Evolutionary conservation across 2,113 vertebrate genomes (phyloP).

Genomic region (Cnemophilus loriae): DNA sequence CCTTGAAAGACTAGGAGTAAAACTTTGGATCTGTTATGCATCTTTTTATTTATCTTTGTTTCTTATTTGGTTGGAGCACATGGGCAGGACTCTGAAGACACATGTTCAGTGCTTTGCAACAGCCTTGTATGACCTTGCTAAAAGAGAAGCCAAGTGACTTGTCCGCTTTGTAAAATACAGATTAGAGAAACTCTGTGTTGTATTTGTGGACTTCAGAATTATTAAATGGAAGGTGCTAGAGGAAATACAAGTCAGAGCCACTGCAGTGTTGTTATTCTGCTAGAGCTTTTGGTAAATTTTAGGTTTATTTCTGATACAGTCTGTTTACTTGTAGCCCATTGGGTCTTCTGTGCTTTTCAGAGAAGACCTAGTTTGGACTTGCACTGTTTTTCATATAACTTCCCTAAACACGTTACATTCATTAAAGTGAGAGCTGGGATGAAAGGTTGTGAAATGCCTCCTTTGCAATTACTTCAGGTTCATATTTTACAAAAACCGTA

Average conservation of each 20-base stretch:
- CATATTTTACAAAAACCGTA: neutral
- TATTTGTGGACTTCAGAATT: neutral
- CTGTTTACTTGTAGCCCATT: neutral
- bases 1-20: neutral
- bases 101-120: neutral
- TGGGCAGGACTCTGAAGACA: neutral
- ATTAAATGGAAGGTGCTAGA: neutral
- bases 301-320: neutral
- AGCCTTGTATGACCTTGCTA: neutral
- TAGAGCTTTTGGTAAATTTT: neutral
- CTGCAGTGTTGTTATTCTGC: neutral
- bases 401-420: neutral
- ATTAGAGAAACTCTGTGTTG: neutral
- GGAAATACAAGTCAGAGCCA: neutral
- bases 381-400: neutral
- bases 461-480: neutral
- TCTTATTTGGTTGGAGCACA: neutral
- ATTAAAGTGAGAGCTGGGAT: neutral
- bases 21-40: neutral
- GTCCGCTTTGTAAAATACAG: neutral
- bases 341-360: neutral
- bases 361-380: neutral
- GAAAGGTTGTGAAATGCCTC: neutral
- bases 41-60: neutral
- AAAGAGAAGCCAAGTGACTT: neutral